Base-by-base conservation (phyloP, 2,888 invertebrate species). In the Ophioninae sp. region DNA sequence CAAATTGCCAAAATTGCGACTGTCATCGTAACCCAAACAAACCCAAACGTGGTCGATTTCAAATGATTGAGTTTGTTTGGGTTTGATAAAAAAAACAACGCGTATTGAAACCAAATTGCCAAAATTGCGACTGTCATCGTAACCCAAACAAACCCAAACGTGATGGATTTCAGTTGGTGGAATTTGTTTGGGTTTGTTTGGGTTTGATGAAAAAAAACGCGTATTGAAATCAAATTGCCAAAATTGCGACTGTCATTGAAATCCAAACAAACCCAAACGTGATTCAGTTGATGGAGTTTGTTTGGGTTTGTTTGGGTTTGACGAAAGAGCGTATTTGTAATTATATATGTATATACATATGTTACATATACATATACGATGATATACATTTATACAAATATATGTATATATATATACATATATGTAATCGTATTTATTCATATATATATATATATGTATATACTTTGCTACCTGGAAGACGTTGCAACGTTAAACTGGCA, bases 401-500 rank as follows among this genome's bases (percentile, higher is more conserved):
- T 30, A 30, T 30, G 3, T 30, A 30, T 30, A 30, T 30, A 30
- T 30, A 1, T 30, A 30, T 3, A 30, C 23, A 56, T 8, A 6
- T 6, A 69, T 56, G 23, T 23, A 10, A 6, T 23, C n/a, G 17
- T 23, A 9, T 56, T 30, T n/a, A 20, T 7, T 51, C 0, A 17
- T 7, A 41, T 30, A 30, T 23, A 17, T 7, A 37, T 56, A 71
- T 39, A 59, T 58, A 71, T 6, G 20, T 13, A 8, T 30, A 39
- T 56, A 37, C 30, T 20, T 9, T 59, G 20, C 23, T 13, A 20
- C 56, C 56, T 30, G 69, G 69, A 69, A 69, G 69, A 65, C 56
- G 59, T 59, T 37, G 1, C 56, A 37, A 22, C 56, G 30, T 30
- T 69, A 10, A 9, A 44, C 30, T 72, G 23, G 22, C 41, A 74